Evolutionary conservation across 2,888 invertebrate species (phyloP), one percentile per base, ranked within the genome.

Genomic region (Vandiemenella viatica): DNA sequence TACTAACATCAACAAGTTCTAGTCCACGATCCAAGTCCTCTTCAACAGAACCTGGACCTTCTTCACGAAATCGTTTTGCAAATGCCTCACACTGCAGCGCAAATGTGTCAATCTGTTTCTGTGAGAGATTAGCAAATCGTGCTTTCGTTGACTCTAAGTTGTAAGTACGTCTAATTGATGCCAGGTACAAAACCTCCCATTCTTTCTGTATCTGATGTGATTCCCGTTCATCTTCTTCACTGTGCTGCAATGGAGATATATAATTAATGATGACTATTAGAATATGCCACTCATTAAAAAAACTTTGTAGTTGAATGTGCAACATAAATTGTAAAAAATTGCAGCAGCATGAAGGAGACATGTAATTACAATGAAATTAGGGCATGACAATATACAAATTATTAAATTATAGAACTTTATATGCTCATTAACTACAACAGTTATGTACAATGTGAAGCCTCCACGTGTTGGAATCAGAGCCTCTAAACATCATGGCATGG

Each of bases 1-100:
- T 41, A 21, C 52, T 22, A n/a, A 52, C 77, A 62, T 83, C 80
- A 79, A 87, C 80, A 21, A 84, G 67, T 15, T 72, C 58, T 1
- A 77, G 53, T 51, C 91, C 91, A 52, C 63, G 66, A 50, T 91
- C 87, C 59, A 93, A 69, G 62, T 90, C 79, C 17, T 79, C 72
- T 0, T 80, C 85, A 1, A 89, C 83, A 23, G 82, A 76, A 0
- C 81, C 83, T 0, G 93, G 93, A 0, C 93, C 92, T 56, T 82
- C 76, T 0, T 56, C 63, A 53, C 82, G 76, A 60, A 86, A 92
- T 58, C 78, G 76, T 56, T 78, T 75, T 1, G 83, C 74, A 63
- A 91, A 91, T 1, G 74, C 72, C 20, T 71, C 71, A 47, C 79
- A 71, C 32, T 72, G 66, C 13, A 55, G 65, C 32, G 75, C 65